These are phyloP conservation scores for Macropis europaea DNA, from an alignment of 2,888 invertebrate species.

Conservation along the genomic window DNA sequence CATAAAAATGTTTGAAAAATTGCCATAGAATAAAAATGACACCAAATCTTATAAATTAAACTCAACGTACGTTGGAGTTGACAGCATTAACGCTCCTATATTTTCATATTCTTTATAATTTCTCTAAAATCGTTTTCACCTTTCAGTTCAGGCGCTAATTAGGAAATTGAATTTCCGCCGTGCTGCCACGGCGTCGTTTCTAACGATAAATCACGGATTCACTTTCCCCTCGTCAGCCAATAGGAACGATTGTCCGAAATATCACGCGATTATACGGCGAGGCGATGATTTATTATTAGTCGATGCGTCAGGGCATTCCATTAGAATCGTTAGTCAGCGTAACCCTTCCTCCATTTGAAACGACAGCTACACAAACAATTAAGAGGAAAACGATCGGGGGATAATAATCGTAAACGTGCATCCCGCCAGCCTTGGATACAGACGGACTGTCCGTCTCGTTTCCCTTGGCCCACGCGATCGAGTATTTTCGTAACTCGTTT, in stretches of 20 bases:
- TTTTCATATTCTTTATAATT: too few species aligned
- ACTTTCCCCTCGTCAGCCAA: slow-evolving; percentile 21
- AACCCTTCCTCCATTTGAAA: slow-evolving; percentile 3
- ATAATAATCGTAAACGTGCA: slow-evolving; percentile 35
- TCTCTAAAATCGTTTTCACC: background rate
- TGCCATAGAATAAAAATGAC: too few species aligned
- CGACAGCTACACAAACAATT: slow-evolving; percentile 36
- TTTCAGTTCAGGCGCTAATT: slow-evolving; percentile 16
- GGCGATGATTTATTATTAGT: slow-evolving; percentile 49
- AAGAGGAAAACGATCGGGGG: slow-evolving; percentile 21
- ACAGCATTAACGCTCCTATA: slow-evolving; percentile 12
- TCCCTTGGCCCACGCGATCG: slow-evolving; percentile 31
- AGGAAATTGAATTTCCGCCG: slow-evolving; percentile 21
- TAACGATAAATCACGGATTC: slow-evolving; percentile 40
- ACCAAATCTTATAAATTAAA: too few species aligned
- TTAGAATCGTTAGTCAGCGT: slow-evolving; percentile 33
- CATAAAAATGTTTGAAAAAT: too few species aligned
- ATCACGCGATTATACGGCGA: slow-evolving; percentile 35
- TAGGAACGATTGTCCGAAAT: slow-evolving; percentile 41
- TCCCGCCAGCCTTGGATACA: slow-evolving; percentile 22
- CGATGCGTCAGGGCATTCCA: slow-evolving; percentile 50
- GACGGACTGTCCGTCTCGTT: slow-evolving; percentile 31
- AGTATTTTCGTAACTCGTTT: slow-evolving; percentile 51
- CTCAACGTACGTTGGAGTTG: too few species aligned
- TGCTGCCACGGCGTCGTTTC: slow-evolving; percentile 15